phyloP scores from a whole-genome alignment of 1,140 invertebrate genomes.

The Caenorhabditis tropicalis region DNA sequence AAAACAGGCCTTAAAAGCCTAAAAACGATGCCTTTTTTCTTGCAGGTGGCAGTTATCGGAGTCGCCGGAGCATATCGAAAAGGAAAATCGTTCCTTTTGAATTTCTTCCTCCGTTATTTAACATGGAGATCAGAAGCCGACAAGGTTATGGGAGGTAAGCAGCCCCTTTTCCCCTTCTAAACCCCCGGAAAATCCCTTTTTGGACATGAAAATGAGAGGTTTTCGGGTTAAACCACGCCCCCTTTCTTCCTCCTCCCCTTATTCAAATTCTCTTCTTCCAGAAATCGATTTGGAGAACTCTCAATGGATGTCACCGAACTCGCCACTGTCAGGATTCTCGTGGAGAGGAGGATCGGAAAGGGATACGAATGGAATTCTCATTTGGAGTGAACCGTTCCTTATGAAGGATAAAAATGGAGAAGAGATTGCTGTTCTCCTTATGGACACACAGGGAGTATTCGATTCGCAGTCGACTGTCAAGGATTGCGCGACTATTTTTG shows the following conservation, averaged over 20 bases:
- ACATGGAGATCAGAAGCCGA: slow-evolving; percentile 74
- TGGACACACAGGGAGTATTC: slow-evolving; percentile 97
- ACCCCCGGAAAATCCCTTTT: not conserved
- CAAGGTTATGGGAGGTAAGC: slow-evolving; percentile 48
- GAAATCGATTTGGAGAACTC: slow-evolving; percentile 45
- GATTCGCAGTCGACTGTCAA: slow-evolving; percentile 93
- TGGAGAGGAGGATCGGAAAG: slow-evolving; percentile 75
- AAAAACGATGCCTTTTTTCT: slow-evolving; percentile 65
- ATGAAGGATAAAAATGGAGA: slow-evolving; percentile 66
- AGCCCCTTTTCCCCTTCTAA: too few species aligned
- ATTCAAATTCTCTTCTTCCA: slow-evolving; percentile 7
- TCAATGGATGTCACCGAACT: slow-evolving; percentile 64
- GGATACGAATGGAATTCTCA: slow-evolving; percentile 76
- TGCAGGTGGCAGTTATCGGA: slow-evolving; percentile 87
- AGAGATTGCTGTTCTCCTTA: slow-evolving; percentile 83
- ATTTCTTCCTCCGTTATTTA: slow-evolving; percentile 91
- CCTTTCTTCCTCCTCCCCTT: not conserved
- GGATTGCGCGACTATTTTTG: slow-evolving; percentile 89
- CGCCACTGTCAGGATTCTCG: slow-evolving; percentile 73
- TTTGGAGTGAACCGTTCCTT: slow-evolving; percentile 76
- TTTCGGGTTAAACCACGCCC: too few species aligned
- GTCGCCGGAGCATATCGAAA: slow-evolving; percentile 95
- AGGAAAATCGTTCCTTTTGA: slow-evolving; percentile 89
- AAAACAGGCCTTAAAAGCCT: too few species aligned
- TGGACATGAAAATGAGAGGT: not conserved